Evolutionary conservation across 2,888 invertebrate genomes (phyloP).

Genomic region (Mythimna lalbum): DNA sequence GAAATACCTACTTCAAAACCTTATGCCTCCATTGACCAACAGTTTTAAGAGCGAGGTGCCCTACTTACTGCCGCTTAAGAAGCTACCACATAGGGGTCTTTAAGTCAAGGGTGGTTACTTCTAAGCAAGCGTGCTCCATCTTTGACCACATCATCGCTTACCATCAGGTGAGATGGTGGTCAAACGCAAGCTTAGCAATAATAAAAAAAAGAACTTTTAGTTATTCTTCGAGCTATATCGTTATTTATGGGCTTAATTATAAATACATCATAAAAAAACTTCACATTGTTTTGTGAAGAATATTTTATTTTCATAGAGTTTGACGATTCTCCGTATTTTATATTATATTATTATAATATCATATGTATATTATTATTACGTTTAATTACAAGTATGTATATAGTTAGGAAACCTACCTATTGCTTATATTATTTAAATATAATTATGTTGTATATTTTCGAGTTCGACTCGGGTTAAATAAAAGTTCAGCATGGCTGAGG

Average conservation of each 20-base stretch:
- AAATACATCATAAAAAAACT: background rate
- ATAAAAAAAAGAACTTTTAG: too few relatives aligned
- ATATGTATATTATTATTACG: constrained; percentile 15
- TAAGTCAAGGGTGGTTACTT: too few relatives aligned
- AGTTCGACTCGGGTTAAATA: constrained; percentile 81
- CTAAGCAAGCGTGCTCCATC: too few relatives aligned
- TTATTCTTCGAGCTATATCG: too few relatives aligned
- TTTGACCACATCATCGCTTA: too few relatives aligned
- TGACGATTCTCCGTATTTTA: constrained; percentile 20
- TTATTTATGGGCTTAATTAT: background rate
- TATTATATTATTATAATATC: constrained; percentile 10
- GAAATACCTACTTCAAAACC: too few relatives aligned
- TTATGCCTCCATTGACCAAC: too few relatives aligned
- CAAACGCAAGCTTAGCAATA: too few relatives aligned
- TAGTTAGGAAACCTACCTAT: constrained; percentile 10
- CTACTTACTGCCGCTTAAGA: too few relatives aligned
- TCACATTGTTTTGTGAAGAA: background rate
- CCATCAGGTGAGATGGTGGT: too few relatives aligned
- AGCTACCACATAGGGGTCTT: too few relatives aligned
- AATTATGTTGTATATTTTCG: constrained; percentile 66
- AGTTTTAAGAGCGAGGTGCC: too few relatives aligned
- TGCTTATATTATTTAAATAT: constrained; percentile 50
- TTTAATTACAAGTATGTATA: constrained; percentile 14
- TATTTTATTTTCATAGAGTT: background rate
- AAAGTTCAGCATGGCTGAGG: constrained; percentile 82